Percentiles rank a stretch among this genome's conserved stretches.
Evolutionary conservation across 2,797 vertebrate genomes (phyloP).

Genomic region (Glyptemys insculpta): DNA sequence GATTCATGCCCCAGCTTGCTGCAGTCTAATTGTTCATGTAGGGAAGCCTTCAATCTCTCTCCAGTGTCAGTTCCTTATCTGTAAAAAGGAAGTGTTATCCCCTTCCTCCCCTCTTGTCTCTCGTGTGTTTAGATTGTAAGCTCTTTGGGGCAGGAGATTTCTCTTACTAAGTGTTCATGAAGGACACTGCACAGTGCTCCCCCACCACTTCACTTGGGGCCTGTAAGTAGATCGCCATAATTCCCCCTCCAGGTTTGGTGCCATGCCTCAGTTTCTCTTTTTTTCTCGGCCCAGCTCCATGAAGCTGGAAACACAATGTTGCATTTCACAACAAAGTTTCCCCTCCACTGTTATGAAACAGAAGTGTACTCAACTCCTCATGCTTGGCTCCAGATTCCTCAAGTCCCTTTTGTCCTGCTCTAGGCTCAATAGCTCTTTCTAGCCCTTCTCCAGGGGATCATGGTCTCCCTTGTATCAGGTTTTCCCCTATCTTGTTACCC

Average conservation of each 20-base stretch:
- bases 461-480: too few relatives aligned
- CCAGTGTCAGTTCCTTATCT: not conserved
- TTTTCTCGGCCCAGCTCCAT: not conserved
- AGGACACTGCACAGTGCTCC: not conserved
- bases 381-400: not conserved
- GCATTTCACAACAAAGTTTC: not conserved
- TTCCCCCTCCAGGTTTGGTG: not conserved
- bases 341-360: not conserved
- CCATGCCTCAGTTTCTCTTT: not conserved
- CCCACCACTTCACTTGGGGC: not conserved
- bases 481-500: not conserved
- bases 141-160: not conserved
- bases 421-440: not conserved
- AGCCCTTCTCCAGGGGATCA: too few relatives aligned
- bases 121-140: not conserved
- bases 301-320: not conserved
- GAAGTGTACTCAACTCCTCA: not conserved
- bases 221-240: not conserved
- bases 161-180: not conserved
- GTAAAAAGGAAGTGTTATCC: not conserved
- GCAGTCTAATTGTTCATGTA: too few relatives aligned
- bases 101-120: not conserved
- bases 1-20: too few relatives aligned
- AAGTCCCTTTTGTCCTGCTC: not conserved
- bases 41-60: not conserved